Evolutionary conservation across 2,113 vertebrate species (phyloP), one percentile per base, ranked within the genome.

Genomic region (Chionis minor): DNA sequence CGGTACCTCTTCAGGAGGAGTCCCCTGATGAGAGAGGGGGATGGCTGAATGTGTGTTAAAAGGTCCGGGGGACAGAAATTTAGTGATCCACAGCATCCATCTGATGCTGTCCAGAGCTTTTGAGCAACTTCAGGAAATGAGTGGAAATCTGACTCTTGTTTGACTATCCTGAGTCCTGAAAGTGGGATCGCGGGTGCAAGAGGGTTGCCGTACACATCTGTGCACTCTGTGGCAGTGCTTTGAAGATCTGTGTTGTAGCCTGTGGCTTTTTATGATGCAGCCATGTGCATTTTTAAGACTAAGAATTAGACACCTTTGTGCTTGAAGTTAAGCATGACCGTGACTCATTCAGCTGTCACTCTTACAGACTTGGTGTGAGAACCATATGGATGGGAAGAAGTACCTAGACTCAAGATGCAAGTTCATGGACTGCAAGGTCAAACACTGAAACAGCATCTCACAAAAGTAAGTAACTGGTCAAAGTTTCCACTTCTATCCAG

Each of bases 71-170:
- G 74, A 96, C 83, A 95, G 81, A 96, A 94, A 96, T 81, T 97
- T 96, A 96, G 94, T 94, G 96, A 97, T 96, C 96, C 96, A 80
- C 91, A 90, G 77, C 95, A 69, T 95, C 67, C 49, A 83, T 94
- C 81, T 81, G 84, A 91, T 85, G 72, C 82, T 91, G 90, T 83
- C 71, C 44, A 74, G 81, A 91, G 81, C 54, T 90, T 63, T 86
- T 56, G 62, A 94, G 65, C 92, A 81, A 73, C 84, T 45, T 92
- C 92, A 95, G 95, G 90, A 96, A 96, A 94, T 87, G 80, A 91
- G 55, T 84, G 51, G 93, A 90, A 97, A 97, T 92, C 65, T 96
- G 94, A 94, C 88, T 92, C 93, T 79, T 92, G 38, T 95, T 95
- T 96, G 87, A 40, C 65, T 81, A 32, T 42, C 38, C 79, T 44